Conservation (phyloP, 2,113 vertebrate species). For the Terrapene triunguis region DNA sequence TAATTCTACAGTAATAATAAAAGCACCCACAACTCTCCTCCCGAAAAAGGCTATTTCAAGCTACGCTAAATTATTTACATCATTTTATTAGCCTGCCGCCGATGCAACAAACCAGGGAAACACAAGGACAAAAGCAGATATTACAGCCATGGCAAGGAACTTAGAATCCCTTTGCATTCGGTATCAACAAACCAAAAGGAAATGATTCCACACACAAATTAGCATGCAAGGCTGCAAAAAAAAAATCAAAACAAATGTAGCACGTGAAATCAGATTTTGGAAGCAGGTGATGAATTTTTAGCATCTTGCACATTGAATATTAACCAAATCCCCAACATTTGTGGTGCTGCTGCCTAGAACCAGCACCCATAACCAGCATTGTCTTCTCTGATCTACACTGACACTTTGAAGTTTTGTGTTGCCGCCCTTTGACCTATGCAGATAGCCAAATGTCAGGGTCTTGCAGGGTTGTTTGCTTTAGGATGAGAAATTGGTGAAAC, state of each 20-base stretch:
- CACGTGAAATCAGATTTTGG: not conserved
- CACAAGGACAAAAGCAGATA: not conserved
- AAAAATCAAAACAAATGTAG: no score
- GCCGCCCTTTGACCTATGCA: not conserved
- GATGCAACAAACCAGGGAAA: not conserved
- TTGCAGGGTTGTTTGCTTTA: not conserved
- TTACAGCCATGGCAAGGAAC: no score
- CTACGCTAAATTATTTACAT: not conserved
- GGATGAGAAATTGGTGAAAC: not conserved
- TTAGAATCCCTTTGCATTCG: accelerated
- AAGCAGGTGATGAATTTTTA: not conserved
- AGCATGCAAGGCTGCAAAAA: not conserved
- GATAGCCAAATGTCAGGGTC: not conserved
- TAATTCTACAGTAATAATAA: not conserved
- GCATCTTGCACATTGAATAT: not conserved
- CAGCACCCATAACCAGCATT: not conserved
- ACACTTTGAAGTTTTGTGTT: not conserved
- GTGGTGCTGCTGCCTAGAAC: not conserved
- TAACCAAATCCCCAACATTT: not conserved
- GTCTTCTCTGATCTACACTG: not conserved
- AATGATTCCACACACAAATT: accelerated
- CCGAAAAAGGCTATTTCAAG: not conserved
- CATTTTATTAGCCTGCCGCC: not conserved
- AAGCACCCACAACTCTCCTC: not conserved
- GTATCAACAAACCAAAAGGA: not conserved